Evolutionary conservation across 2,888 invertebrate species (phyloP).

Genomic region (Blastobasis adustella): DNA sequence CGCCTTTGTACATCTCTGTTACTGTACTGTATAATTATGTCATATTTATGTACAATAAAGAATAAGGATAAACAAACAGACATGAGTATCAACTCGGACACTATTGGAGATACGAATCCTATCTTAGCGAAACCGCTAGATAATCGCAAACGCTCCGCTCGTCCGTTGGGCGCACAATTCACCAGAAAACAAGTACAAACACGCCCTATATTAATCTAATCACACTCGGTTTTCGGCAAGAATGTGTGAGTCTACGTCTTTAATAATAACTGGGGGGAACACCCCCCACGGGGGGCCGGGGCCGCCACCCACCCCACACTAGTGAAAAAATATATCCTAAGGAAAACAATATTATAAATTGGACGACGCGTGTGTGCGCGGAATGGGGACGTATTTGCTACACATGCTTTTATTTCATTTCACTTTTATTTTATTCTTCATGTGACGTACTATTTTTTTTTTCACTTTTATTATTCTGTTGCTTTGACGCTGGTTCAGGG

Average conservation of each 20-base stretch:
- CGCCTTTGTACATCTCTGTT: no score
- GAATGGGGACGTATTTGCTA: constrained; percentile 48
- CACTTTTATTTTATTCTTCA: constrained; percentile 59
- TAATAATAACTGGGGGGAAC: constrained; percentile 69
- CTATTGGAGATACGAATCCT: no score
- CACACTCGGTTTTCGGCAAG: constrained; percentile 64
- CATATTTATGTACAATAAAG: no score
- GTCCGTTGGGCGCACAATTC: constrained; percentile 2
- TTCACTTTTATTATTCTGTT: constrained; percentile 51
- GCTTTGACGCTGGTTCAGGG: constrained; percentile 6
- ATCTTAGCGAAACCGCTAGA: no score
- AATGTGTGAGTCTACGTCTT: constrained; percentile 73
- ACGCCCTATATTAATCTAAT: constrained; percentile 68
- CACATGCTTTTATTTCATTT: constrained; percentile 62
- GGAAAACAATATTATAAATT: constrained; percentile 76
- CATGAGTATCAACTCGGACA: no score
- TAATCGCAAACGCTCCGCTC: no score
- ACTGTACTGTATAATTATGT: no score
- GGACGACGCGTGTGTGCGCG: constrained; percentile 47
- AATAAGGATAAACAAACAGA: no score
- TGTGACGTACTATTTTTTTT: constrained; percentile 54
- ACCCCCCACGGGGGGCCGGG: constrained; percentile 21
- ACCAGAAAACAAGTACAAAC: constrained; percentile 27
- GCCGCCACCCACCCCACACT: constrained; percentile 42
- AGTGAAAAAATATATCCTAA: constrained; percentile 74